These are phyloP conservation scores for Tipula helvola DNA, from an alignment of 2,888 invertebrate genomes.

Conservation along the genomic window DNA sequence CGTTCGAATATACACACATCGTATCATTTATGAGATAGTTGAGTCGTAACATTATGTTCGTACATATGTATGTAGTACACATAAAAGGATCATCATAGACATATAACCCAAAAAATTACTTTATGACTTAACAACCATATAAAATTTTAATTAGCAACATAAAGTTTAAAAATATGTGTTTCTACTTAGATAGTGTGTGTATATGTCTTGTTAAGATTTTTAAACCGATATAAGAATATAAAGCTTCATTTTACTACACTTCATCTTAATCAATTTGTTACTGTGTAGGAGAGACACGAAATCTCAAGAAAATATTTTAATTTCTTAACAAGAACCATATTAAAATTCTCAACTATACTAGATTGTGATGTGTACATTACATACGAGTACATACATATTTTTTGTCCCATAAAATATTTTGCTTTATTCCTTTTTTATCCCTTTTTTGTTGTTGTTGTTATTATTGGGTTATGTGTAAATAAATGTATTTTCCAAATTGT, in stretches of 20 bases:
- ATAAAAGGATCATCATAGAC: not conserved
- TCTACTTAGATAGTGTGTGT: not conserved
- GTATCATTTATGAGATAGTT: not conserved
- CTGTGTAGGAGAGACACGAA: not conserved
- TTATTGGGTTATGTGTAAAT: not conserved
- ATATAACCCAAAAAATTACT: not conserved
- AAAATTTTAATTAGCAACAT: not conserved
- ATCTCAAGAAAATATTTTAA: not conserved
- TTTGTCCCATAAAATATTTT: not conserved
- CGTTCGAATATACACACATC: not conserved
- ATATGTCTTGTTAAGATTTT: not conserved
- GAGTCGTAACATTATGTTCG: not conserved
- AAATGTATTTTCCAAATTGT: not conserved
- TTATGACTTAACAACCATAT: not conserved
- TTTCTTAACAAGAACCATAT: not conserved
- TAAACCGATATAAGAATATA: not conserved
- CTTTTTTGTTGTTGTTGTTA: not conserved
- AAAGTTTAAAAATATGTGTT: not conserved
- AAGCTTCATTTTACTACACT: not conserved
- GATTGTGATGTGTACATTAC: not conserved
- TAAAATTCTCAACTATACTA: not conserved
- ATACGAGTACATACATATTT: not conserved
- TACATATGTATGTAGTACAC: not conserved
- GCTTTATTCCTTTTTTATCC: not conserved
- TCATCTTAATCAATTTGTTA: not conserved